Base-by-base conservation (phyloP, 2,888 invertebrate genomes). In the Trypoxylon attenuatum region DNA sequence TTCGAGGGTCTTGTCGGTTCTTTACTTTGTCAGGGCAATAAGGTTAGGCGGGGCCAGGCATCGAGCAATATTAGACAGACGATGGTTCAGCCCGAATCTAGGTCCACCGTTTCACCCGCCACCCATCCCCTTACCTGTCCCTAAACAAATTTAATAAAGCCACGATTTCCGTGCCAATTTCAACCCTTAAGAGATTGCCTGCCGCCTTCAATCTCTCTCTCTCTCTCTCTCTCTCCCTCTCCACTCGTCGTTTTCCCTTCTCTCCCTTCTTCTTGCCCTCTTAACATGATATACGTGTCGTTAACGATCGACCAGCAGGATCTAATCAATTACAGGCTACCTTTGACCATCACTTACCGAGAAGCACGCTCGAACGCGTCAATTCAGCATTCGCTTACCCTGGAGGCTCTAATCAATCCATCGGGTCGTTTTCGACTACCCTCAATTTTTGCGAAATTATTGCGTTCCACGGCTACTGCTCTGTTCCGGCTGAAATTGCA, bases 81-180 rank as follows among this genome's bases (percentile, higher is more conserved):
- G 71, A 69, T 52, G 66, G 64, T 71, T 67, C 78, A 69, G 69
- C 57, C 68, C 62, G 76, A 73, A 76, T 76, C 76, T 68, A 77
- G 75, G 69, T 72, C 60, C 73, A 63, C 54, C 58, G 38, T n/a
- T n/a, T 54, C 49, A 18, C 47, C 21, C 25, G 46, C 42, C 41
- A 5, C 53, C 51, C 46, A 38, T 25, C 56, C 60, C 69, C 78
- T 77, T 66, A 76, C 77, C 73, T 73, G 77, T 61, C 76, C 80
- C 82, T 84, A 84, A 84, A 86, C 84, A 85, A 85, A 86, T 86
- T 85, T 85, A 86, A 86, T 85, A 86, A 86, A 81, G 81, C 79
- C 78, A 80, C 81, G 82, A 84, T 84, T 84, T 84, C 82, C 83
- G 82, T 77, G 82, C 74, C 79, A 81, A 81, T 80, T 77, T 79